Base-by-base conservation (phyloP, 2,113 vertebrate genomes). In the Macquaria australasica region DNA sequence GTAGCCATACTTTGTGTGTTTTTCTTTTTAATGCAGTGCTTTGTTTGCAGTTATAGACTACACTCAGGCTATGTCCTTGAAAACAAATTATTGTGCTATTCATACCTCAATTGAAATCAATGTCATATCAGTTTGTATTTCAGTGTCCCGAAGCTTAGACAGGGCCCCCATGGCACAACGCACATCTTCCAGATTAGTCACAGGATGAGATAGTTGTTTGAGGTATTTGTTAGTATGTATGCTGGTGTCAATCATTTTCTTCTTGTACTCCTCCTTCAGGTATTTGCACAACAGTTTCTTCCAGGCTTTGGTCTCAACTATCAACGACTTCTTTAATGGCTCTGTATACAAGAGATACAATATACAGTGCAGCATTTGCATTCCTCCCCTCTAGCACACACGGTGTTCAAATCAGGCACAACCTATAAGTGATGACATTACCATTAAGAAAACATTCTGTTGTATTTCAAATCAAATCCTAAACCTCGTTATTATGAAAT, bases 101-200 rank as follows among this genome's bases (percentile, higher is more conserved):
- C 93, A 93, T 96, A 98, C 97, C 93, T 97, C 96, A 92, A 97
- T 96, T 75, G 95, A 96, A 81, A 93, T 95, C 90, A 97, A 84
- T 69, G 93, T 95, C 86, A 96, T 92, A 85, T 97, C 97, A 84
- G 96, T 96, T 31, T 96, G 77, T 74, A 96, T 93, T 93, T 95
- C 94, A 55, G 88, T 95, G 25, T 97, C 95, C 67, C 95, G 95
- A 73, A 97, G 95, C 64, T 23, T 18, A 28, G 93, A 39, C 77
- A 97, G 94, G 83, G 95, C 94, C 90, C 95, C 96, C 96, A 97
- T 96, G 79, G 96, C 93, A 88, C 93, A 94, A 79, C 96, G 96
- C 86, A 96, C 92, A 48, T 97, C 97, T 83, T 97, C 96, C 86
- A 98, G 92, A 59, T 97, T 95, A 81, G 28, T 8, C 64, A 98